These are phyloP conservation scores for Apostichopus japonicus DNA, from an alignment of 35 echinoderm and acorn worm species.

Conservation along the genomic window DNA sequence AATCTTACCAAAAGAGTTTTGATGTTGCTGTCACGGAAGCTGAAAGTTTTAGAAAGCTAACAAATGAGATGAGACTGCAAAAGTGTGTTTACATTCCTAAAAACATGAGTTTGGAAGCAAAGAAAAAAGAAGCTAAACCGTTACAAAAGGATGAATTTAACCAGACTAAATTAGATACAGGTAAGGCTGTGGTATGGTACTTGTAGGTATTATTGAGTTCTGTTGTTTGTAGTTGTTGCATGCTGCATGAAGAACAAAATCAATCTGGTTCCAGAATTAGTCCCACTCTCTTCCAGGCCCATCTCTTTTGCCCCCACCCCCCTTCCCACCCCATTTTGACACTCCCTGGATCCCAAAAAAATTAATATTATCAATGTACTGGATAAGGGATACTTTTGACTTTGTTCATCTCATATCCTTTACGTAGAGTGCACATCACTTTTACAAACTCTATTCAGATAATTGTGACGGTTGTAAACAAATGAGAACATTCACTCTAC, in stretches of 20 bases:
- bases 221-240: no score
- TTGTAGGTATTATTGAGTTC: no score
- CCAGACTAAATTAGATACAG: neutral
- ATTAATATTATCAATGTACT: no score
- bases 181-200: no score
- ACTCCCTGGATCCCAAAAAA: neutral
- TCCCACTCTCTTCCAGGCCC: neutral
- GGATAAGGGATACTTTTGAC: no score
- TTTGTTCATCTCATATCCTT: no score
- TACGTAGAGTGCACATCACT: no score
- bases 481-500: no score
- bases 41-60: constrained; percentile 30
- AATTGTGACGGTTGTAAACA: no score
- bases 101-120: neutral
- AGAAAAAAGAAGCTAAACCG: constrained; percentile 10
- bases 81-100: constrained; percentile 55
- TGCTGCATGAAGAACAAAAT: no score
- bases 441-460: no score
- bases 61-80: constrained; percentile 38
- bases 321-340: neutral
- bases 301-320: neutral
- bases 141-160: neutral
- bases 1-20: constrained; percentile 37
- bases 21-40: constrained; percentile 34
- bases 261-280: neutral